These are phyloP conservation scores for Drosophila koepferae DNA, from an alignment of 2,888 invertebrate genomes.

Conservation along the genomic window DNA sequence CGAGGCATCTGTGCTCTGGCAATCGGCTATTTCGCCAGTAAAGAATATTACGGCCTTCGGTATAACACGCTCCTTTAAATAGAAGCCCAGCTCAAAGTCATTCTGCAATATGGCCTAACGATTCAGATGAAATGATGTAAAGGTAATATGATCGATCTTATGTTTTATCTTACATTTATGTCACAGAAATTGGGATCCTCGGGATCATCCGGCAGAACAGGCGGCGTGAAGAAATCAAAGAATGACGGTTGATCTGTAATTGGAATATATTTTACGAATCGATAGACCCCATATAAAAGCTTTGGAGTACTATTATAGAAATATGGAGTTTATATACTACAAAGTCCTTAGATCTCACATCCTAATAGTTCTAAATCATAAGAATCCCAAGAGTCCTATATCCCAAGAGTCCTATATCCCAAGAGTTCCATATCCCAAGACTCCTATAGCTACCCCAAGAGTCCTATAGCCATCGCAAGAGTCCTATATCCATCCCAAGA, in stretches of 20 bases:
- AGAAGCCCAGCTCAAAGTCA: constrained; percentile 99
- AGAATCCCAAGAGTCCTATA: not conserved
- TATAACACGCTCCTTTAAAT: constrained; percentile 97
- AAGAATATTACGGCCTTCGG: constrained; percentile 97
- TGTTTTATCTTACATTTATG: constrained; percentile 66
- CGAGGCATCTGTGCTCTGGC: constrained; percentile 71
- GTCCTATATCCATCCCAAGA: too few relatives aligned
- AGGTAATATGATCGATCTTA: not conserved
- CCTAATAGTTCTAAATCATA: not conserved
- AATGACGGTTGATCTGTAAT: constrained; percentile 87
- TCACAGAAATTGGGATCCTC: constrained; percentile 77
- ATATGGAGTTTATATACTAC: too few relatives aligned
- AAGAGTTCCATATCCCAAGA: too few relatives aligned
- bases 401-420: too few relatives aligned
- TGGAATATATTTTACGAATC: not conserved
- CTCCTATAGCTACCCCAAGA: too few relatives aligned
- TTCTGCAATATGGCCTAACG: constrained; percentile 85
- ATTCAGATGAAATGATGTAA: not conserved
- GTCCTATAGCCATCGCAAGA: too few relatives aligned
- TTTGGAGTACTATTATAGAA: too few relatives aligned
- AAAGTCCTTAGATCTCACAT: not conserved
- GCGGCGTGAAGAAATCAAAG: constrained; percentile 96
- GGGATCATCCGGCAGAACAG: constrained; percentile 84
- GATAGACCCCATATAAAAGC: not conserved
- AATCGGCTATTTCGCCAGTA: constrained; percentile 92